These are phyloP conservation scores for Bufotes viridis DNA, from an alignment of 2,797 vertebrate species.

Conservation along the genomic window DNA sequence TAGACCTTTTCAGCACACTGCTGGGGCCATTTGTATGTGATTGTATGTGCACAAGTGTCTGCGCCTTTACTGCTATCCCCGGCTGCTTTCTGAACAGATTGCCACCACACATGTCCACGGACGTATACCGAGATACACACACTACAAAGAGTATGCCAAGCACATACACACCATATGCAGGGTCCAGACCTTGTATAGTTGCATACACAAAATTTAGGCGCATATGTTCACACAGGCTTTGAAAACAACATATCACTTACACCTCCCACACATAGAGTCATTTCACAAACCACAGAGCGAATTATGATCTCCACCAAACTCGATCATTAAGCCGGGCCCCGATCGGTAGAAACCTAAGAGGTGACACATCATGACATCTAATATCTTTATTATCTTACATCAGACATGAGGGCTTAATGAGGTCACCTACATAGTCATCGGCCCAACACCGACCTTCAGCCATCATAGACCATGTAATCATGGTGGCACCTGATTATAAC, in stretches of 20 bases:
- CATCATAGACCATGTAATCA: not conserved
- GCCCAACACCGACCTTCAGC: not conserved
- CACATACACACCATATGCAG: constrained; percentile 57
- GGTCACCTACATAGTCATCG: not conserved
- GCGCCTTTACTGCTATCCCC: constrained; percentile 15
- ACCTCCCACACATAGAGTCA: constrained; percentile 49
- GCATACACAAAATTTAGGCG: constrained; percentile 52
- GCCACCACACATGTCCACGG: constrained; percentile 57
- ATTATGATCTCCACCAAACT: constrained; percentile 19
- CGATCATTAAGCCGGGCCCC: not conserved
- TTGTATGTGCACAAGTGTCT: constrained; percentile 12
- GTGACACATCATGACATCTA: not conserved
- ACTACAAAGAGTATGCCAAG: constrained; percentile 48
- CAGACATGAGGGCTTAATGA: not conserved
- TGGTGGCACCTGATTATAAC: not conserved
- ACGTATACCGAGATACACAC: constrained; percentile 57
- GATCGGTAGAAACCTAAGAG: not conserved
- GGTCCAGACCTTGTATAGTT: constrained; percentile 51
- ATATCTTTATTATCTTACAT: not conserved
- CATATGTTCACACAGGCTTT: constrained; percentile 49
- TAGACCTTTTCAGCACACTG: not conserved
- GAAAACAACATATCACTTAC: constrained; percentile 46
- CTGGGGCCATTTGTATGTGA: constrained; percentile 25
- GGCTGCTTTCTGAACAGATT: constrained; percentile 48
- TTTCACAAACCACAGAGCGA: constrained; percentile 8